Evolutionary conservation across 2,888 invertebrate species (phyloP).

Genomic region (Bimastos eiseni): DNA sequence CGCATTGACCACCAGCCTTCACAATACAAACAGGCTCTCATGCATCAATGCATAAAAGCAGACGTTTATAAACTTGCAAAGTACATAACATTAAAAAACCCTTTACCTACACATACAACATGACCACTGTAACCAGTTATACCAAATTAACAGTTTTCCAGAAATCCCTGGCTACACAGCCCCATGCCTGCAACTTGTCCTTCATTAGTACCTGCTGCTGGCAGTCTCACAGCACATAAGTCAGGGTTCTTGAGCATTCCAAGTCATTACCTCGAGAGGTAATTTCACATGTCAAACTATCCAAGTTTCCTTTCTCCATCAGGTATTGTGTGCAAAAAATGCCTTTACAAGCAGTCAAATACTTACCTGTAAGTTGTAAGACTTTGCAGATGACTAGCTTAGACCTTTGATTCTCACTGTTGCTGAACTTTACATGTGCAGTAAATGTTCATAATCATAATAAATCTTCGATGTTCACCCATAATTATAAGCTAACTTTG

Average conservation of each 20-base stretch:
- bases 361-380: not conserved
- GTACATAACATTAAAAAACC: not conserved
- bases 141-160: not conserved
- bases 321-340: not conserved
- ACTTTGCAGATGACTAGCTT: not conserved
- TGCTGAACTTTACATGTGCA: not conserved
- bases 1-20: no score
- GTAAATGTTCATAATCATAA: not conserved
- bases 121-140: not conserved
- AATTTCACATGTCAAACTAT: not conserved
- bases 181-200: not conserved
- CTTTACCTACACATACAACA: not conserved
- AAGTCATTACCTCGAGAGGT: not conserved
- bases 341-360: not conserved
- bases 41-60: no score
- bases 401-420: not conserved
- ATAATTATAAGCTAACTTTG: not conserved
- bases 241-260: not conserved
- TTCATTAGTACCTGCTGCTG: not conserved
- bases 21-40: no score
- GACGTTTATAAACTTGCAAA: no score
- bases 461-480: not conserved
- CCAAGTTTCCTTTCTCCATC: not conserved
- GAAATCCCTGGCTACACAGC: not conserved
- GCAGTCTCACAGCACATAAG: not conserved